phyloP scores from a whole-genome alignment of 2,888 invertebrate species.

The Spisula solida region DNA sequence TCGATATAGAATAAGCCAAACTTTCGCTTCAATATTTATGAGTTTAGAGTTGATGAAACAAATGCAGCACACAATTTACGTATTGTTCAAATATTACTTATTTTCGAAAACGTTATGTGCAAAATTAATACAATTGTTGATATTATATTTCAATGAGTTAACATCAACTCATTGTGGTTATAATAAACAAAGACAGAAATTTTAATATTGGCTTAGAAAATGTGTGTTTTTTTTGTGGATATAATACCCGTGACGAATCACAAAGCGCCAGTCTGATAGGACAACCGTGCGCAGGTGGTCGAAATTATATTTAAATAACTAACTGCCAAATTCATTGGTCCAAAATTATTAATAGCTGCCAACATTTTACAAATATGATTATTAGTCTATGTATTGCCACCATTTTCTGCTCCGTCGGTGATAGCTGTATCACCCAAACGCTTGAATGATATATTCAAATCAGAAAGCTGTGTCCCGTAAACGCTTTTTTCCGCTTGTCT shows the following conservation, averaged over 20 bases:
- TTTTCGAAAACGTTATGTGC: too few species aligned
- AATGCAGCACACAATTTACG: too few species aligned
- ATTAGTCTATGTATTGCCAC: constrained; percentile 50
- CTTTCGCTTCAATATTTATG: too few species aligned
- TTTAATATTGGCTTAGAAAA: background rate
- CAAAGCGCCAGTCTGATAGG: background rate
- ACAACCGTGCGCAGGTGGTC: constrained; percentile 42
- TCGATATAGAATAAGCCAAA: too few species aligned
- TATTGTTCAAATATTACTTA: too few species aligned
- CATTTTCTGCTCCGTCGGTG: constrained; percentile 10
- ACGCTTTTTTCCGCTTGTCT: constrained; percentile 16
- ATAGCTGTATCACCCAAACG: constrained; percentile 18
- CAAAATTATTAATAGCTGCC: constrained; percentile 21
- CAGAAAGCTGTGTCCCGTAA: constrained; percentile 3
- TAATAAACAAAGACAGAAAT: too few species aligned
- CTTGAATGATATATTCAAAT: constrained; percentile 21
- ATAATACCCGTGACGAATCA: background rate
- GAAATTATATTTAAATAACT: constrained; percentile 42
- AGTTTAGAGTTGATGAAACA: too few species aligned
- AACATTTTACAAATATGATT: constrained; percentile 40
- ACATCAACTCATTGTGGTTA: too few species aligned
- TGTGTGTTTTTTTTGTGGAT: background rate
- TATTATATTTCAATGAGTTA: too few species aligned
- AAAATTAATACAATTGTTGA: too few species aligned
- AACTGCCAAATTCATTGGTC: constrained; percentile 37